Conservation (phyloP, 2,797 vertebrate genomes). For the Brachymystax lenok region DNA sequence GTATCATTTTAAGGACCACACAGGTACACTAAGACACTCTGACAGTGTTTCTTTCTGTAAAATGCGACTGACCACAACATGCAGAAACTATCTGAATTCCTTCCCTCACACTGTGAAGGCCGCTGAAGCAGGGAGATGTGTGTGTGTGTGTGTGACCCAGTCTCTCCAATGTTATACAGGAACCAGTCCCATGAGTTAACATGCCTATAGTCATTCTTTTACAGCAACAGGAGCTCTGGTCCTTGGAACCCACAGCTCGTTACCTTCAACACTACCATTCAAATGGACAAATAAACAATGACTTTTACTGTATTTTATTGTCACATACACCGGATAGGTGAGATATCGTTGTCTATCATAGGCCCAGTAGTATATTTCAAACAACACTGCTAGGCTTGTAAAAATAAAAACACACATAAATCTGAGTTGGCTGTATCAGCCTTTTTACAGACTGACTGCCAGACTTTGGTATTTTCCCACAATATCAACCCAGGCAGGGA, state of each 20-base stretch:
- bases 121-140: not conserved
- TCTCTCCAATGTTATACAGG: not conserved
- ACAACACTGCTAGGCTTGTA: not conserved
- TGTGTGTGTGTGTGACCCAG: not conserved
- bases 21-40: not conserved
- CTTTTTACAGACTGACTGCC: not conserved
- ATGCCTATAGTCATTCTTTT: constrained; percentile 28
- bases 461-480: constrained; percentile 14
- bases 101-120: not conserved
- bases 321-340: too few relatives aligned
- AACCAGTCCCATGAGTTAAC: constrained; percentile 6
- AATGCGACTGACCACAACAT: not conserved
- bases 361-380: not conserved
- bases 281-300: too few relatives aligned
- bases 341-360: not conserved
- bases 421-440: not conserved
- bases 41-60: not conserved
- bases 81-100: not conserved
- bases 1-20: too few relatives aligned
- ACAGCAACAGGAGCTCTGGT: constrained; percentile 1
- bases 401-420: not conserved
- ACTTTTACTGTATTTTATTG: too few relatives aligned
- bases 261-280: not conserved
- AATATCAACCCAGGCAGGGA: not conserved
- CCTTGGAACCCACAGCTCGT: not conserved